These are phyloP conservation scores for Marcusenius ussheri DNA, from an alignment of 2,113 vertebrate species.

Conservation along the genomic window DNA sequence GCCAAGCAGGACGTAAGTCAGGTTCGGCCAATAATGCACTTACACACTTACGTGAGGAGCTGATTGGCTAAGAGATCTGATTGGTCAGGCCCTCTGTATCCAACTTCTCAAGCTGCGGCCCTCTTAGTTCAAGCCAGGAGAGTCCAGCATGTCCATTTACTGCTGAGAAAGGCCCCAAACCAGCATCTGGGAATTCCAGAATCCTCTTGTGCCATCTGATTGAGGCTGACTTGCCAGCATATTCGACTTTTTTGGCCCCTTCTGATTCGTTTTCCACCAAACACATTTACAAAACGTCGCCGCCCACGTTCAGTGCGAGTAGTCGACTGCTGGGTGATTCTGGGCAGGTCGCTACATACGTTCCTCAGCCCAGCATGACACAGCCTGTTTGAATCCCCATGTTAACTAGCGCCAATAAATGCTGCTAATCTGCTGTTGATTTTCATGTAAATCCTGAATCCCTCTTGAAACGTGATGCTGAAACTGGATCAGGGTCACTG, in stretches of 20 bases:
- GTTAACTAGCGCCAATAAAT: not conserved
- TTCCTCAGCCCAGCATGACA: not conserved
- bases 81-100: not conserved
- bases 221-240: not conserved
- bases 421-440: not conserved
- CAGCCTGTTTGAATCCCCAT: not conserved
- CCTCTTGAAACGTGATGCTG: not conserved
- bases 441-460: not conserved
- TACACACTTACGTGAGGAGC: not conserved
- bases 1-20: slow-evolving; percentile 76
- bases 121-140: not conserved
- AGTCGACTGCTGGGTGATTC: not conserved
- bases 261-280: not conserved
- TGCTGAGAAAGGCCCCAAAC: not conserved
- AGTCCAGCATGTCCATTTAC: not conserved
- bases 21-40: not conserved
- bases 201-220: not conserved
- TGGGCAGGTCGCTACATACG: not conserved
- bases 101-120: not conserved
- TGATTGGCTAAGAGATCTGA: not conserved
- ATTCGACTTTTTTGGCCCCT: not conserved
- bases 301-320: not conserved
- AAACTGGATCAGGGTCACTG: not conserved
- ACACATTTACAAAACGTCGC: not conserved
- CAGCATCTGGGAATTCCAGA: not conserved